A percentile compares a stretch with the other conserved stretches of the same genome.
Evolutionary conservation across 2,888 invertebrate genomes (phyloP).

Genomic region (Stenoptilia bipunctidactyla): DNA sequence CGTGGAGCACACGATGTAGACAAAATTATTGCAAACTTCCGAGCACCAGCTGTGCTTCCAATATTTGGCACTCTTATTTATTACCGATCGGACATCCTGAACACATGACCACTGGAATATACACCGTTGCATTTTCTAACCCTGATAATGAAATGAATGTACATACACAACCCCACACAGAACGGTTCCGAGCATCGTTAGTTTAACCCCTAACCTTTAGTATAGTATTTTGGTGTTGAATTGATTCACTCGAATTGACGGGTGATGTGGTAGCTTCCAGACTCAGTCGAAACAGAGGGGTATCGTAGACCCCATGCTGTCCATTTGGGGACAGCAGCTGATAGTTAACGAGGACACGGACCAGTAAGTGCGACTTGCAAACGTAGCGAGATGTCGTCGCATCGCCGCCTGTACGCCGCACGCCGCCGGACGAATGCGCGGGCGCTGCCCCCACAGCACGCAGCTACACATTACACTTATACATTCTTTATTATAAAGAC

Average conservation of each 20-base stretch:
- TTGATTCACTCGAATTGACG: too few relatives aligned
- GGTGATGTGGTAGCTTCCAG: conserved; percentile 77
- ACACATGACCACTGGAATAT: conserved; percentile 29
- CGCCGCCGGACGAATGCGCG: too few relatives aligned
- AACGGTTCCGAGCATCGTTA: conserved; percentile 8
- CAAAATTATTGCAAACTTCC: conserved; percentile 54
- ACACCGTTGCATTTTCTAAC: conserved; percentile 30
- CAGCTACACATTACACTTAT: too few relatives aligned
- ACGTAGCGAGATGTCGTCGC: conserved; percentile 31
- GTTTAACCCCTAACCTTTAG: too few relatives aligned
- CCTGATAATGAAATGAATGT: conserved; percentile 27
- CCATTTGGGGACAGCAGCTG: conserved; percentile 98
- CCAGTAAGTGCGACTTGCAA: conserved; percentile 83
- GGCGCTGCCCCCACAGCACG: too few relatives aligned
- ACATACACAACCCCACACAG: conserved; percentile 26
- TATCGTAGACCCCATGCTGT: conserved; percentile 98
- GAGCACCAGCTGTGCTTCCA: conserved; percentile 65
- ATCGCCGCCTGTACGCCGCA: not conserved
- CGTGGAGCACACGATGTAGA: conserved; percentile 29
- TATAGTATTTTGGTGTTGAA: too few relatives aligned
- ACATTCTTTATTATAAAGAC: too few relatives aligned
- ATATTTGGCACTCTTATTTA: conserved; percentile 58
- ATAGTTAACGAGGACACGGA: conserved; percentile 97
- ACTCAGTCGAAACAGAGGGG: conserved; percentile 93
- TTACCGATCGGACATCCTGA: conserved; percentile 30